Evolutionary conservation across 2,797 vertebrate genomes (phyloP).

Genomic region (Ptychadena robeensis): DNA sequence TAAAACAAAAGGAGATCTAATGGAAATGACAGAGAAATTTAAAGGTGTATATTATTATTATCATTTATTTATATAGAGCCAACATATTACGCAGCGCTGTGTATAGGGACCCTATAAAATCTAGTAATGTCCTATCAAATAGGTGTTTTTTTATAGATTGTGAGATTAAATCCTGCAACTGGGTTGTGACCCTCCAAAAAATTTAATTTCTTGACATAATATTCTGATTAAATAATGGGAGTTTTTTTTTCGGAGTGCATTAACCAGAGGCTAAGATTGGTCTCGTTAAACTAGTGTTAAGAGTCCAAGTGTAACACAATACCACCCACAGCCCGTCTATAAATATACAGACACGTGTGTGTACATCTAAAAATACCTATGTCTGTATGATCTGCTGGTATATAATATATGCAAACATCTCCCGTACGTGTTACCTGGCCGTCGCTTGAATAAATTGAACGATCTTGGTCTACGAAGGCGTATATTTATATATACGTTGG

Average conservation of each 20-base stretch:
- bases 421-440: neutral
- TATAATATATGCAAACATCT: constrained; percentile 24
- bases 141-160: neutral
- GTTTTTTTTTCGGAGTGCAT: neutral
- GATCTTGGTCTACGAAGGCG: neutral
- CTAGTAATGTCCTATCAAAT: no score
- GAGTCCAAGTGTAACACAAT: constrained; percentile 30
- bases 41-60: no score
- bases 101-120: no score
- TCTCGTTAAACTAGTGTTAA: constrained; percentile 23
- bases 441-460: neutral
- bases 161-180: neutral
- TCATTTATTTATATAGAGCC: no score
- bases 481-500: neutral
- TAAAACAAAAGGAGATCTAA: no score
- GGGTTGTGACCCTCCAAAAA: neutral
- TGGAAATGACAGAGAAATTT: no score
- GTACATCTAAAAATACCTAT: constrained; percentile 30
- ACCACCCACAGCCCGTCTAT: constrained; percentile 38
- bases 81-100: no score
- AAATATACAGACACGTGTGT: constrained; percentile 51
- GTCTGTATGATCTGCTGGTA: neutral
- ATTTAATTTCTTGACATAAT: neutral
- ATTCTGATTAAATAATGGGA: no score
- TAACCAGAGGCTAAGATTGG: constrained; percentile 5